Base-by-base conservation (phyloP, 2,113 vertebrate species). In the Coturnix japonica region DNA sequence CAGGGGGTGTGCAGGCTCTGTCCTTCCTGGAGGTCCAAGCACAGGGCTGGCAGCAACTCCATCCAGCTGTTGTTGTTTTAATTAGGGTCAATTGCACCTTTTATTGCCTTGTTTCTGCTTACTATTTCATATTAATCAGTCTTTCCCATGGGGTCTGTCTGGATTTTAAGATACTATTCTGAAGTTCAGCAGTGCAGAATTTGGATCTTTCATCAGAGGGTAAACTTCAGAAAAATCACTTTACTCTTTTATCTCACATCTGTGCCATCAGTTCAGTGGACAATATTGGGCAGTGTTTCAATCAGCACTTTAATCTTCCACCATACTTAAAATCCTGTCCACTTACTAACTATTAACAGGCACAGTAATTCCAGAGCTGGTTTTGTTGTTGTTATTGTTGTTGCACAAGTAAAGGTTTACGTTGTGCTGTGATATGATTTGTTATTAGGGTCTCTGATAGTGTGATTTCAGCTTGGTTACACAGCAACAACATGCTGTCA, bases 1-100 rank as follows among this genome's bases (percentile, higher is more conserved):
- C 41, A 0, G 4, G 9, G 33, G 7, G 23, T 41, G 26, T 30
- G 37, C 47, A 64, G 23, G 20, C 28, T 88, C 11, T 2, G 3
- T 53, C 3, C 28, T 23, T 6, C 26, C 19, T 30, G 21, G 41
- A 30, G 16, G 4, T 30, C 51, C 41, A 39, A 33, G 10, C 9
- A 46, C 16, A 4, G 3, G 16, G 25, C 43, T 33, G 43, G 19
- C 21, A 72, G 12, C 13, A 80, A 14, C 1, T 2, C 9, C 37
- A 39, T 13, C 9, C 6, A 59, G 33, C 31, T 9, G 60, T n/a
- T 56, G 16, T 39, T 41, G 39, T 51, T 71, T 72, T 18, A 53
- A 87, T 82, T 69, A 54, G 16, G 13, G 12, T 67, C 43, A 63
- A 25, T 56, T 60, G 41, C 3, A 5, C n/a, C 47, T 37, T 60